A percentile compares a stretch with the other conserved stretches of the same genome.
Evolutionary conservation across 2,113 vertebrate genomes (phyloP).

Genomic region (Lamprotornis superbus): DNA sequence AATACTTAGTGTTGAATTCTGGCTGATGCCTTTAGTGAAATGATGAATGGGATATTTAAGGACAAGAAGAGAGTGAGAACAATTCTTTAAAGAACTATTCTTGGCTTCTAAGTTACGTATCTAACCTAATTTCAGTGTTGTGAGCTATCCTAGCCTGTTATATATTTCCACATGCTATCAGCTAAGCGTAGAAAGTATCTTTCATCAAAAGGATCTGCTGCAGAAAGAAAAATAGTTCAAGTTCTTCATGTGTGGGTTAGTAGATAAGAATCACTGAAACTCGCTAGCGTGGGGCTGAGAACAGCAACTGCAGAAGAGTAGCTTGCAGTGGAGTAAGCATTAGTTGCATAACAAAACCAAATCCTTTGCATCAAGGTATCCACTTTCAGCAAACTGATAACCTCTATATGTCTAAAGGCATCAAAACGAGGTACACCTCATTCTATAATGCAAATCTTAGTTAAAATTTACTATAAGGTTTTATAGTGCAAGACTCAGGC

Average conservation of each 20-base stretch:
- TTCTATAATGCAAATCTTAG: neutral
- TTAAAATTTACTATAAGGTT: neutral
- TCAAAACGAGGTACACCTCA: neutral
- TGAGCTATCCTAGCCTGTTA: neutral
- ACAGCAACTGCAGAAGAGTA: neutral
- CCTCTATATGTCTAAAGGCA: neutral
- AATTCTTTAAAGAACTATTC: neutral
- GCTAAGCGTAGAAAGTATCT: neutral
- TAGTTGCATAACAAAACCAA: neutral
- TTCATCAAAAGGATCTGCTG: neutral
- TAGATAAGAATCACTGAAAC: neutral
- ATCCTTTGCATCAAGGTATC: neutral
- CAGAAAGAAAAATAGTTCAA: neutral
- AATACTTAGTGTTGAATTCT: neutral
- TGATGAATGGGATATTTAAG: neutral
- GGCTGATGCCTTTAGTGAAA: neutral
- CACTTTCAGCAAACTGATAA: neutral
- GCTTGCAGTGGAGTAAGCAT: neutral
- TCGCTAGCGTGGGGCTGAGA: rapidly evolving
- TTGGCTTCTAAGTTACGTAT: neutral
- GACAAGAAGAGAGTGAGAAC: neutral
- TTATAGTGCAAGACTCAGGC: neutral
- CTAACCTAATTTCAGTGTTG: neutral
- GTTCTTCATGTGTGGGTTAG: neutral
- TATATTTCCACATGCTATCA: neutral